Percentiles rank a stretch among this genome's conserved stretches.
These are phyloP conservation scores for Epicauta chinensis DNA, from an alignment of 1,140 invertebrate species.

Conservation along the genomic window DNA sequence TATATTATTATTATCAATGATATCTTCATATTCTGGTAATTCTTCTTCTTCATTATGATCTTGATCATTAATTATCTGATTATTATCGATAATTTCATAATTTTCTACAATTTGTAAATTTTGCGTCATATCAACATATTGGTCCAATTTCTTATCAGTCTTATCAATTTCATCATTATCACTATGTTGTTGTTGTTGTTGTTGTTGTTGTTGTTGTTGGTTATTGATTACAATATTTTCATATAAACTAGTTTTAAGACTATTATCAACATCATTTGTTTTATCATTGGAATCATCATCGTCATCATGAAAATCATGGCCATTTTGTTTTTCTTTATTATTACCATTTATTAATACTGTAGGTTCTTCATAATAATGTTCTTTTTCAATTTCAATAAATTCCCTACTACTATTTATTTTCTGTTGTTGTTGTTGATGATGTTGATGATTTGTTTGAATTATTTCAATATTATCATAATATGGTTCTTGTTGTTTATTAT, in stretches of 20 bases:
- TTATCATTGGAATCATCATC: too few relatives aligned
- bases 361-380: constrained; percentile 27
- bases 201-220: too few relatives aligned
- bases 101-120: background rate
- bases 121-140: background rate
- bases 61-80: constrained; percentile 3
- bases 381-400: constrained; percentile 23
- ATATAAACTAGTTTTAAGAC: too few relatives aligned
- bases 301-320: constrained; percentile 6
- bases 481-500: constrained; percentile 5
- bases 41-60: constrained; percentile 3
- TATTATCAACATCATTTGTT: too few relatives aligned
- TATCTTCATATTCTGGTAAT: constrained; percentile 5
- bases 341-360: constrained; percentile 10
- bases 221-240: too few relatives aligned
- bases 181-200: too few relatives aligned
- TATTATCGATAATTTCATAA: background rate
- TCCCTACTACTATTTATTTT: constrained; percentile 9
- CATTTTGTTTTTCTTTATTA: constrained; percentile 19
- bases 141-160: constrained; percentile 8
- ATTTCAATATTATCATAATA: constrained; percentile 25
- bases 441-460: background rate
- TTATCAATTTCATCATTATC: background rate
- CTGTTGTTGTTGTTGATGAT: constrained; percentile 13
- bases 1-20: constrained; percentile 2